Evolutionary conservation across 2,888 invertebrate genomes (phyloP).

Genomic region (Polyploca ridens): DNA sequence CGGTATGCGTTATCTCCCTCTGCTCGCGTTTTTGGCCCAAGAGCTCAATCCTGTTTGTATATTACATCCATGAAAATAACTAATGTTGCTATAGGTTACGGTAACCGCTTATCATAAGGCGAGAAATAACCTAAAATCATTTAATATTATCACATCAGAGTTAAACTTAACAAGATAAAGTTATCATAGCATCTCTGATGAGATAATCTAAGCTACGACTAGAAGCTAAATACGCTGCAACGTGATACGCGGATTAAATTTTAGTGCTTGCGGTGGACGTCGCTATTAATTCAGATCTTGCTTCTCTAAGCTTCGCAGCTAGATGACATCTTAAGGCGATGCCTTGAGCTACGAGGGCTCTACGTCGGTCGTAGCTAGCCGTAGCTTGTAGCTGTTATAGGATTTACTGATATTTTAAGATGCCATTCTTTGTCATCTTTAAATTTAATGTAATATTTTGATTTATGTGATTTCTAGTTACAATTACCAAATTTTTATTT

Average conservation of each 20-base stretch:
- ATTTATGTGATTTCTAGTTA: too few relatives aligned
- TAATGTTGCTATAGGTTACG: too few relatives aligned
- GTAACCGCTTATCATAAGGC: too few relatives aligned
- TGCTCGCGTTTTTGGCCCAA: too few relatives aligned
- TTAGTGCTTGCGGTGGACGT: constrained; percentile 12
- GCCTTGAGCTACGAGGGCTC: constrained; percentile 11
- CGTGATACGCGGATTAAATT: constrained; percentile 13
- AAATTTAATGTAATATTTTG: too few relatives aligned
- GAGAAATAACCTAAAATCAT: not conserved
- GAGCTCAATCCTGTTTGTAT: too few relatives aligned
- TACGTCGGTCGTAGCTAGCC: not conserved
- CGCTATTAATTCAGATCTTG: constrained; percentile 18
- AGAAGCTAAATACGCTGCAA: not conserved
- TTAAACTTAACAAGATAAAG: not conserved
- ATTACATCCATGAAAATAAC: too few relatives aligned
- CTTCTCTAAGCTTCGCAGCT: constrained; percentile 17
- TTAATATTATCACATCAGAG: not conserved
- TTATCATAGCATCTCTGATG: constrained; percentile 3
- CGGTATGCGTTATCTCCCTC: too few relatives aligned
- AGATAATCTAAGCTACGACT: not conserved
- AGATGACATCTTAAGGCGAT: constrained; percentile 21
- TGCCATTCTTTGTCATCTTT: too few relatives aligned
- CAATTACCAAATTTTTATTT: too few relatives aligned
- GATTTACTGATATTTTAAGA: not conserved
- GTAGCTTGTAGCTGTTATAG: not conserved